These are phyloP conservation scores for Steromphala cineraria DNA, from an alignment of 2,888 invertebrate species.

Conservation along the genomic window DNA sequence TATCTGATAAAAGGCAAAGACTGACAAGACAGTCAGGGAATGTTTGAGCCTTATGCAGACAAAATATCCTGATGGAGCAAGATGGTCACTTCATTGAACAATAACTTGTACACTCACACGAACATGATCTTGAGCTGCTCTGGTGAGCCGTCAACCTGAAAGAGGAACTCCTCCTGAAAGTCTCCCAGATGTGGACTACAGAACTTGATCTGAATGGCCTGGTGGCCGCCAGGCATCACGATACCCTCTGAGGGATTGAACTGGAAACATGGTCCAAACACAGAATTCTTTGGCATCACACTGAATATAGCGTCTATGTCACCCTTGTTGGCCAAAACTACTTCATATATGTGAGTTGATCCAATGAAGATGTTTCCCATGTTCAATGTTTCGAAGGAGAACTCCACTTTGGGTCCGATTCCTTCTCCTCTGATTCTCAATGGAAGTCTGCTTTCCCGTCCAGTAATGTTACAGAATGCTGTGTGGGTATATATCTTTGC, in stretches of 20 bases:
- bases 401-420: constrained; percentile 74
- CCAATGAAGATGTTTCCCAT: constrained; percentile 75
- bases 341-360: constrained; percentile 74
- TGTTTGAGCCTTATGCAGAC: too few relatives aligned
- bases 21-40: too few relatives aligned
- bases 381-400: constrained; percentile 73
- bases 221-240: constrained; percentile 74
- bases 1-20: too few relatives aligned
- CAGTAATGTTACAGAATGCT: constrained; percentile 75
- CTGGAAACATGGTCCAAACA: constrained; percentile 72
- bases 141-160: constrained; percentile 73
- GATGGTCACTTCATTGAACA: too few relatives aligned
- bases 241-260: constrained; percentile 74
- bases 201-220: constrained; percentile 73
- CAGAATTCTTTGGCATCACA: constrained; percentile 64
- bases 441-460: constrained; percentile 73
- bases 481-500: constrained; percentile 72
- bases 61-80: too few relatives aligned
- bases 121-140: constrained; percentile 65
- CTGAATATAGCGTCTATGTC: constrained; percentile 75
- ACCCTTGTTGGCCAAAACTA: constrained; percentile 75
- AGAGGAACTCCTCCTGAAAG: constrained; percentile 72
- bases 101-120: constrained; percentile 52
- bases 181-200: constrained; percentile 72
- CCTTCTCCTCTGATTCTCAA: constrained; percentile 73